A percentile compares a stretch with the other conserved stretches of the same genome.
phyloP scores from a whole-genome alignment of 2,888 invertebrate genomes.

The Habrosyne pyritoides region DNA sequence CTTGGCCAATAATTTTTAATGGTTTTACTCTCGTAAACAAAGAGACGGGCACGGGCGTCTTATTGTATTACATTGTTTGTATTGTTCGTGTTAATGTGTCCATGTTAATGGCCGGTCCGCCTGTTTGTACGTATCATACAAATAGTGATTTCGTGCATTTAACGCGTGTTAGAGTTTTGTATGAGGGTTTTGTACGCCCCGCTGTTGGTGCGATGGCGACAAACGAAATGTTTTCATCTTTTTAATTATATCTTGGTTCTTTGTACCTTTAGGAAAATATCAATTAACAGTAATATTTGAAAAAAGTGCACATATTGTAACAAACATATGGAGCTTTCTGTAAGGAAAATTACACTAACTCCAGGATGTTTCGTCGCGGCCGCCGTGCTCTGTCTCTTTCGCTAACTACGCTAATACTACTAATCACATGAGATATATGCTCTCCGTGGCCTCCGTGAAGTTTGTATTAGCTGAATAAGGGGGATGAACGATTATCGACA shows the following conservation, averaged over 20 bases:
- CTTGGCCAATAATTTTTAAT: conserved; percentile 72
- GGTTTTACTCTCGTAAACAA: conserved; percentile 73
- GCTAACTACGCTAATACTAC: too few relatives aligned
- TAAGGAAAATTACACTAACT: too few relatives aligned
- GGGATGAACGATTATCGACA: too few relatives aligned
- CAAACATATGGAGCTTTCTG: too few relatives aligned
- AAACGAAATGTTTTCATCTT: conserved; percentile 7
- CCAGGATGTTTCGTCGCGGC: too few relatives aligned
- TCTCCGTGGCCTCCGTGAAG: too few relatives aligned
- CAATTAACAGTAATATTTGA: too few relatives aligned
- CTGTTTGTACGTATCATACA: conserved; percentile 56
- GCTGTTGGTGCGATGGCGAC: conserved; percentile 28
- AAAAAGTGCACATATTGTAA: too few relatives aligned
- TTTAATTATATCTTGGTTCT: background rate
- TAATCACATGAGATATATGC: too few relatives aligned
- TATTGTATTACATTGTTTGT: conserved; percentile 39
- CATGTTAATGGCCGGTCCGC: conserved; percentile 62
- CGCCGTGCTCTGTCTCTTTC: too few relatives aligned
- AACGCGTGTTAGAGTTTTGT: conserved; percentile 54
- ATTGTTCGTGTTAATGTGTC: conserved; percentile 68
- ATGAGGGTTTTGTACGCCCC: conserved; percentile 35
- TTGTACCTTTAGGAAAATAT: background rate
- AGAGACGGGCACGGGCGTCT: conserved; percentile 45
- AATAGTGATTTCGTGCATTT: conserved; percentile 70
- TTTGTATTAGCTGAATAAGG: too few relatives aligned